These are phyloP conservation scores for Phrynocephalus forsythii DNA, from an alignment of 2,797 vertebrate genomes.

Conservation along the genomic window DNA sequence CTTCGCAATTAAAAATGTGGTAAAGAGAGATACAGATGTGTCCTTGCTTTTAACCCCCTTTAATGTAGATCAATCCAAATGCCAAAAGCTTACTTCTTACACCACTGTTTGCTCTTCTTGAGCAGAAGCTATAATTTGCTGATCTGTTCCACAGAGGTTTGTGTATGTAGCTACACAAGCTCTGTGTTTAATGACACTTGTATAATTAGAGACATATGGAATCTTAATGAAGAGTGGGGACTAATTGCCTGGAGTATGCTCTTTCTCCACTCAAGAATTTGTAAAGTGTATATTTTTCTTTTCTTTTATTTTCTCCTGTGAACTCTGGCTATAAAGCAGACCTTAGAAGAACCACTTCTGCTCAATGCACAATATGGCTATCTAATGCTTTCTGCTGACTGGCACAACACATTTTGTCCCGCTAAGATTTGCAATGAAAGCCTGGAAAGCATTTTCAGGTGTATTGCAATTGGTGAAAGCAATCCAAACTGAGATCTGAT, in stretches of 20 bases:
- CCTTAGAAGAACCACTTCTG: constrained; percentile 23
- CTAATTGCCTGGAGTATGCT: constrained; percentile 38
- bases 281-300: constrained; percentile 25
- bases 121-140: constrained; percentile 33
- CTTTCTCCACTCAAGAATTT: constrained; percentile 41
- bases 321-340: constrained; percentile 9
- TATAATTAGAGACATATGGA: constrained; percentile 48
- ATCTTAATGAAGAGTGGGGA: constrained; percentile 46
- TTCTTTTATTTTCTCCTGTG: not conserved
- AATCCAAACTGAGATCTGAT: not conserved
- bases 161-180: constrained; percentile 39
- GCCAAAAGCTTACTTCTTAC: not conserved
- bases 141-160: constrained; percentile 25
- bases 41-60: not conserved
- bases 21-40: not conserved
- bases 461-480: not conserved
- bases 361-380: constrained; percentile 18
- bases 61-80: not conserved
- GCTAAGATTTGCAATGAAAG: not conserved
- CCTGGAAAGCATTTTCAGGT: not conserved
- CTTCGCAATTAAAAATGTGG: not conserved
- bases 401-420: constrained; percentile 9
- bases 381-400: constrained; percentile 14
- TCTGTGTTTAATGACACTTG: constrained; percentile 46
- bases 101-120: constrained; percentile 4